Evolutionary conservation across 2,888 invertebrate species (phyloP).

Genomic region (Autographa pulchrina): DNA sequence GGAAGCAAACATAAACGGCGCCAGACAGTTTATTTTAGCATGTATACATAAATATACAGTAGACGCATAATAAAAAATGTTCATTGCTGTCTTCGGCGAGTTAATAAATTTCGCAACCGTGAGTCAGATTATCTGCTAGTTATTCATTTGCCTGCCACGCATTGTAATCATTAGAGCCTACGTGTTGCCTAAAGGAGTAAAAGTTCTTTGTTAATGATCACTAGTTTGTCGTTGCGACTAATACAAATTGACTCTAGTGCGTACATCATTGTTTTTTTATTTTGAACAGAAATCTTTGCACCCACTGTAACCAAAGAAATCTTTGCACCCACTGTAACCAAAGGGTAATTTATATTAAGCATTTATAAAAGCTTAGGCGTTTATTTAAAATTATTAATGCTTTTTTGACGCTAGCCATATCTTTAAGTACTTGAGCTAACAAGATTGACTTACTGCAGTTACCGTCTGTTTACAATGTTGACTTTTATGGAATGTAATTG

Average conservation of each 20-base stretch:
- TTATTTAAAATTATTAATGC: conserved; percentile 30
- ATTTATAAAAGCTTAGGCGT: conserved; percentile 22
- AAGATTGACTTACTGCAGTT: conserved; percentile 16
- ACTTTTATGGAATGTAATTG: conserved; percentile 16
- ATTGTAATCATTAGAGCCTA: conserved; percentile 65
- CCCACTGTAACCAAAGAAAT: conserved; percentile 23
- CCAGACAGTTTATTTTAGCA: conserved; percentile 47
- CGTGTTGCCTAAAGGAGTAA: conserved; percentile 64
- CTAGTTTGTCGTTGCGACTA: conserved; percentile 59
- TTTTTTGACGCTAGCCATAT: conserved; percentile 8
- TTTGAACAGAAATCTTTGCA: conserved; percentile 22
- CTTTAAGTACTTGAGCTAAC: conserved; percentile 14
- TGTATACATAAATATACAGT: conserved; percentile 46
- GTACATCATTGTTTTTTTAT: conserved; percentile 42
- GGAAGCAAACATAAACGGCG: conserved; percentile 38
- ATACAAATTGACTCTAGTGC: conserved; percentile 59
- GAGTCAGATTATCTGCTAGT: conserved; percentile 59
- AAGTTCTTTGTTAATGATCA: conserved; percentile 65
- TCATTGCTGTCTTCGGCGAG: conserved; percentile 48
- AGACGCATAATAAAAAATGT: conserved; percentile 45
- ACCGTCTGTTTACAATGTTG: conserved; percentile 17
- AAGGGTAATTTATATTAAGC: conserved; percentile 32
- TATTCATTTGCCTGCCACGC: conserved; percentile 67
- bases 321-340: conserved; percentile 21
- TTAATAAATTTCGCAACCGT: conserved; percentile 57